Evolutionary conservation across 2,797 vertebrate species (phyloP).

Genomic region (Aphelocoma californica): DNA sequence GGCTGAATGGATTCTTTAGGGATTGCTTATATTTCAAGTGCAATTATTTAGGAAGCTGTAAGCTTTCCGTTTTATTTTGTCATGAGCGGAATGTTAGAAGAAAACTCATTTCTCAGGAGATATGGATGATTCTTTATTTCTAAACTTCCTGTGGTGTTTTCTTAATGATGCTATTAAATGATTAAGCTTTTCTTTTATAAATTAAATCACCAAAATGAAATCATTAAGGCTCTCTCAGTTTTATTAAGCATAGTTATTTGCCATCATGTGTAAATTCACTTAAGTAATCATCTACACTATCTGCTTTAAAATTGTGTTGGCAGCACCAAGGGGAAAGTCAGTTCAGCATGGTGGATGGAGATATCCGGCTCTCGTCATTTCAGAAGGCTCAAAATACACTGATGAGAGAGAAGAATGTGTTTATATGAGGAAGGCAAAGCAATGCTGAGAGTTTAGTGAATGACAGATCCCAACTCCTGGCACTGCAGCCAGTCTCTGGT

Average conservation of each 20-base stretch:
- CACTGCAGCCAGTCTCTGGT: neutral
- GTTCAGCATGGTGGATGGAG: neutral
- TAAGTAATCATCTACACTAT: constrained; percentile 52
- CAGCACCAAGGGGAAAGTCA: neutral
- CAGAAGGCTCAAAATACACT: neutral
- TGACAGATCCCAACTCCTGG: neutral
- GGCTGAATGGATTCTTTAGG: neutral
- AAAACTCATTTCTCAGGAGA: constrained; percentile 66
- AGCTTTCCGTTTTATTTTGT: constrained; percentile 63
- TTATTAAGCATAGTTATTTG: constrained; percentile 65
- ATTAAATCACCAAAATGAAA: constrained; percentile 66
- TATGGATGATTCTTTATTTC: constrained; percentile 59
- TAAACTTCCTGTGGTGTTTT: constrained; percentile 61
- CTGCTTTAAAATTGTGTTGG: constrained; percentile 19
- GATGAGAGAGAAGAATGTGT: neutral
- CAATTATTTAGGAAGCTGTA: constrained; percentile 55
- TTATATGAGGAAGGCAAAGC: neutral
- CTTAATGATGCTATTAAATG: constrained; percentile 67
- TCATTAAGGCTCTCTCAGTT: constrained; percentile 40
- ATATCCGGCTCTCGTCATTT: neutral
- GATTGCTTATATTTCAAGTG: constrained; percentile 49
- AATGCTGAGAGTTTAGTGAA: neutral
- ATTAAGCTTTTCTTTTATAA: constrained; percentile 66
- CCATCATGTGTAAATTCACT: constrained; percentile 63
- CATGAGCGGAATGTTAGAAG: constrained; percentile 6